Base-by-base conservation (phyloP, 2,888 invertebrate genomes). In the Altica lythri region DNA sequence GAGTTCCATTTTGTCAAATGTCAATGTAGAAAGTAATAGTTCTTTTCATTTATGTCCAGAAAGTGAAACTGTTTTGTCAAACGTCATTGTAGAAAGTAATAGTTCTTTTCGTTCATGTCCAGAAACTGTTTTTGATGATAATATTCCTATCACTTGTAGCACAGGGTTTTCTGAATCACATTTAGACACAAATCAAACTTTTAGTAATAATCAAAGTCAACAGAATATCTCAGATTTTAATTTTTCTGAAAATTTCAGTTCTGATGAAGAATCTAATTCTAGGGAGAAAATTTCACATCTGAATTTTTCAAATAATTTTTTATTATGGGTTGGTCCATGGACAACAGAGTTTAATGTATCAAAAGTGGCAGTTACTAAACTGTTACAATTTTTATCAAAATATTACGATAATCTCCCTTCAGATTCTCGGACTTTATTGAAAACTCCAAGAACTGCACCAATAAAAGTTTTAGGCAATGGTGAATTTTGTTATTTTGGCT, bases 391-490 rank as follows among this genome's bases (percentile, higher is more conserved):
- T 13, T 9, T 48, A 30, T 40, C 38, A 38, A 38, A 38, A 18
- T 40, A 48, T 13, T 40, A 48, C 40, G 17, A 14, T 6, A 30
- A 40, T 13, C 30, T 40, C 13, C 48, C 48, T 12, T 30, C 40
- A 29, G 38, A 49, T 49, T 32, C 32, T 49, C 30, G 48, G 25
- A 49, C 48, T 30, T 30, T 49, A 17, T 30, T 49, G 9, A 12
- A 30, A 32, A 49, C 48, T 49, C 40, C 40, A 10, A 18, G 38
- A 49, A 29, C 29, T 17, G 30, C 40, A 30, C 27, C 30, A 19
- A 14, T 19, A 18, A 32, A 40, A 30, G 1, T 12, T 12, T 29
- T 40, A 30, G 12, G 14, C 18, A 40, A 38, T 40, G 48, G 48
- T 27, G 30, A 40, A 30, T 49, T 40, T 48, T 27, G 19, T 18